A percentile compares a stretch with the other conserved stretches of the same genome.
These are phyloP conservation scores for Scomber colias DNA, from an alignment of 2,113 vertebrate species.

Conservation along the genomic window DNA sequence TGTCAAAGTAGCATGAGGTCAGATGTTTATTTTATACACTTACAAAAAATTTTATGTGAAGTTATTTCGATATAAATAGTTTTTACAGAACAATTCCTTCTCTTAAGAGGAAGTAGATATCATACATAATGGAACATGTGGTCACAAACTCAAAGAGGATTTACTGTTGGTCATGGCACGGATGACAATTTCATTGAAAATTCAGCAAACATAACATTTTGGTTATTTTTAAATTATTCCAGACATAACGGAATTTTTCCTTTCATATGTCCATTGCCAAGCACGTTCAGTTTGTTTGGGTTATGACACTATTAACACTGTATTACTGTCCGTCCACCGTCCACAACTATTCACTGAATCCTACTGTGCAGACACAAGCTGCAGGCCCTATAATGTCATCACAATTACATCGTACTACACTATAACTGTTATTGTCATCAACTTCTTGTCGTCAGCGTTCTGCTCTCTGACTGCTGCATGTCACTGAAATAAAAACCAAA, in stretches of 20 bases:
- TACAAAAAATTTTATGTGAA: neutral
- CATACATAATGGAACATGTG: too few species aligned
- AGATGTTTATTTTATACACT: neutral
- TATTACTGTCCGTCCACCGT: slow-evolving; percentile 3
- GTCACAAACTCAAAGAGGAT: too few species aligned
- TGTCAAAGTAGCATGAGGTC: too few species aligned
- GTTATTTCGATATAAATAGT: neutral
- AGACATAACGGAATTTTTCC: too few species aligned
- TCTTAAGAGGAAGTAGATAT: neutral
- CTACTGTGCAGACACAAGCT: neutral
- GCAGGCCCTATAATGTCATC: neutral
- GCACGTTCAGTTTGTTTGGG: neutral
- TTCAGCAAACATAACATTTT: too few species aligned
- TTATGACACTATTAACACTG: slow-evolving; percentile 7
- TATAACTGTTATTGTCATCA: slow-evolving; percentile 29
- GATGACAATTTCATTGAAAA: too few species aligned
- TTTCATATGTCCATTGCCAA: too few species aligned
- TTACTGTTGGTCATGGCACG: too few species aligned
- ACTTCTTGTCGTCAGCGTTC: neutral
- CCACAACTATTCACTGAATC: neutral
- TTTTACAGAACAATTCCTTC: neutral
- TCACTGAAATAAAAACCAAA: slow-evolving; percentile 35
- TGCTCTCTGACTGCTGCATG: slow-evolving; percentile 27
- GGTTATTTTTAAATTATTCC: too few species aligned
- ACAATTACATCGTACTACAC: neutral